Evolutionary conservation across 2,797 vertebrate genomes (phyloP).

Genomic region (Podargus strigoides): DNA sequence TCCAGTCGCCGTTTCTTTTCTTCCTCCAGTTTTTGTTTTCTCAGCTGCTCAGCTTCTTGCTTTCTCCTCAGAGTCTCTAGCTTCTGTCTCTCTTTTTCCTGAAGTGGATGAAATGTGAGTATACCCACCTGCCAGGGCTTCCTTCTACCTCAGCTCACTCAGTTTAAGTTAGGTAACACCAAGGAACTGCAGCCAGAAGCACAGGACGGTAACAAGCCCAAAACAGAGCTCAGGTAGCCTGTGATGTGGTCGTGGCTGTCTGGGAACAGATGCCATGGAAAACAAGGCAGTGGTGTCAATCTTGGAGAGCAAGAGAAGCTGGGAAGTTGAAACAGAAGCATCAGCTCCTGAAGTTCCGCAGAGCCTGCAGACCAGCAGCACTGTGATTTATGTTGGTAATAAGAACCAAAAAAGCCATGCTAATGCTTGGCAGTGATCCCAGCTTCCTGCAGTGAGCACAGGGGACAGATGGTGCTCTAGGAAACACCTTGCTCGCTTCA

Average conservation of each 20-base stretch:
- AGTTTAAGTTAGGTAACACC: neutral
- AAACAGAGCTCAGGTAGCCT: neutral
- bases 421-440: neutral
- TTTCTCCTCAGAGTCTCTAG: constrained; percentile 88
- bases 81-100: constrained; percentile 87
- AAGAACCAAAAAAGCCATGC: neutral
- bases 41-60: constrained; percentile 87
- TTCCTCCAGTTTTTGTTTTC: constrained; percentile 90
- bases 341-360: neutral
- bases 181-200: neutral
- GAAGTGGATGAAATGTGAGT: neutral
- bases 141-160: neutral
- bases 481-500: neutral
- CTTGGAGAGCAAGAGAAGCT: neutral
- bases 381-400: neutral
- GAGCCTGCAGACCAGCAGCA: neutral
- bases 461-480: neutral
- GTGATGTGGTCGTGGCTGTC: rapidly evolving
- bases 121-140: neutral
- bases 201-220: neutral
- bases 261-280: rapidly evolving
- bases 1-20: constrained; percentile 86
- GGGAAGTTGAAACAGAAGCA: neutral
- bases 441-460: neutral
- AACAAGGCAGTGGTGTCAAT: neutral